Evolutionary conservation across 1,140 invertebrate genomes (phyloP), one percentile per base, ranked within the genome.

Genomic region (Zaprionus africanus): DNA sequence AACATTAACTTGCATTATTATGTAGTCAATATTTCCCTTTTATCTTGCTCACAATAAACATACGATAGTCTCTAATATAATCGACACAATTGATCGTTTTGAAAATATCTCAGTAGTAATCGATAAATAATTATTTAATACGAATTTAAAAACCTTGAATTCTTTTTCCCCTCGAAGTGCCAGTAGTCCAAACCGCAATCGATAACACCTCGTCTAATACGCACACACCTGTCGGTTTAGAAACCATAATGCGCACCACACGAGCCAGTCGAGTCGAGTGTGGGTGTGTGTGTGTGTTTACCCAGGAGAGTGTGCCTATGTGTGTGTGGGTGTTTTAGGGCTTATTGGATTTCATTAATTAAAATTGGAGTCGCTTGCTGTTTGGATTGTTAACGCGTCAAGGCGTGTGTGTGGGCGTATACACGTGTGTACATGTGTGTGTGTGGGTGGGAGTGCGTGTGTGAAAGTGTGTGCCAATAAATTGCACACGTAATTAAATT

Each of bases 321-420:
- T 58, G 9, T 56, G 13, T 64, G 53, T 63, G 31, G 12, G 34
- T 46, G 28, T 77, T 43, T 76, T 28, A 59, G 67, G 24, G 59
- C 65, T 87, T 88, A 84, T 90, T 81, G 71, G 78, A 76, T 84
- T 81, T 65, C 76, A 84, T 88, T 88, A 88, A 88, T 88, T 88
- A 88, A 88, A 88, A 87, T 74, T 87, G 70, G 43, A 36, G 56
- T 60, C 59, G 68, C 70, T 83, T 81, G 36, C 17, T 41, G 56
- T 58, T 58, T 58, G 72, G 73, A 77, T 78, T 82, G 73, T 74
- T 65, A 78, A 72, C 73, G 83, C 67, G 69, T 67, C 38, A 58
- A 66, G 54, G 72, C 79, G 64, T 87, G 64, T 66, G 51, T 68
- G n/a, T 56, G 22, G 51, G 24, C 24, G 22, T 62, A 53, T 24